A percentile compares a stretch with the other conserved stretches of the same genome.
phyloP scores from a whole-genome alignment of 1,140 invertebrate species.

The Conus ventricosus region DNA sequence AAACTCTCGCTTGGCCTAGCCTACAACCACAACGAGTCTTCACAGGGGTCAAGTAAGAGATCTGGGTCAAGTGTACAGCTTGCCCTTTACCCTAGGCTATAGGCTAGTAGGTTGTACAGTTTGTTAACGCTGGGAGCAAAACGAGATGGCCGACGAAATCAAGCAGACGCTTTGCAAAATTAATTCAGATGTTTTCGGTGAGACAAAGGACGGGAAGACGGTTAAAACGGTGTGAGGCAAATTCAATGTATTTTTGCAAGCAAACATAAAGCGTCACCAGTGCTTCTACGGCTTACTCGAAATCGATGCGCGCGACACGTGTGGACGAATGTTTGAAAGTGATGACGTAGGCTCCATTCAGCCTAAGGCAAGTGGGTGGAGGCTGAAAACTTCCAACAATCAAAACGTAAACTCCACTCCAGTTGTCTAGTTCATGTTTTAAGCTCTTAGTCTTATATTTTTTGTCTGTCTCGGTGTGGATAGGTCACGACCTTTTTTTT shows the following conservation, averaged over 20 bases:
- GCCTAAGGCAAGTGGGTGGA: too few relatives aligned
- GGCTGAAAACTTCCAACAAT: too few relatives aligned
- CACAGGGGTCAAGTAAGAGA: background rate
- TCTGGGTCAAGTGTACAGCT: background rate
- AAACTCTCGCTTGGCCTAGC: background rate
- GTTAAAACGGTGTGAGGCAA: slow-evolving; percentile 52
- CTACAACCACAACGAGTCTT: background rate
- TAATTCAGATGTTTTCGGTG: slow-evolving; percentile 44
- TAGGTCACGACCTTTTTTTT: too few relatives aligned
- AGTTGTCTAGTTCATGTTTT: too few relatives aligned
- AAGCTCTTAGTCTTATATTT: too few relatives aligned
- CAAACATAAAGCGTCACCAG: too few relatives aligned
- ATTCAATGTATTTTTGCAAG: too few relatives aligned
- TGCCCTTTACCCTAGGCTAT: background rate
- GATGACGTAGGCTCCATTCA: too few relatives aligned
- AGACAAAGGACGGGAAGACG: slow-evolving; percentile 47
- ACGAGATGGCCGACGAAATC: background rate
- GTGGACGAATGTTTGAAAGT: background rate
- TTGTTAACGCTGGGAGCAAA: too few relatives aligned
- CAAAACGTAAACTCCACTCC: too few relatives aligned
- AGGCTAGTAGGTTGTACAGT: background rate
- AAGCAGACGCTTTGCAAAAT: background rate
- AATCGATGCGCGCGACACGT: background rate
- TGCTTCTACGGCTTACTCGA: too few relatives aligned
- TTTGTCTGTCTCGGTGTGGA: too few relatives aligned